Evolutionary conservation across 2,797 vertebrate species (phyloP).

Genomic region (Eulemur rubriventer): DNA sequence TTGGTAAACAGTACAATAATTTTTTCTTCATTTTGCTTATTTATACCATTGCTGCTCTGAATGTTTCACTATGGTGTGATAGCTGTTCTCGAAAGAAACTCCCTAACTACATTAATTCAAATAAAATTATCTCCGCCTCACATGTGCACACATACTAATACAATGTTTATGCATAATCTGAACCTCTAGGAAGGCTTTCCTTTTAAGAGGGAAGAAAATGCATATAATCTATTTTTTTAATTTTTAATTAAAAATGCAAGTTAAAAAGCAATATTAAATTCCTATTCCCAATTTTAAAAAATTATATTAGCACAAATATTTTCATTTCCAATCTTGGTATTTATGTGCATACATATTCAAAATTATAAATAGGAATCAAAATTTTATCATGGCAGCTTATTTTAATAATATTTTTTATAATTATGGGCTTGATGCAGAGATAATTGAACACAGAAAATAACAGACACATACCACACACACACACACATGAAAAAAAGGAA

Average conservation of each 20-base stretch:
- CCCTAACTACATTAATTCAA: constrained; percentile 75
- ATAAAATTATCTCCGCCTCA: constrained; percentile 68
- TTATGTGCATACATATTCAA: constrained; percentile 11
- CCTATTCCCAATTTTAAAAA: not conserved
- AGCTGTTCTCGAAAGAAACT: constrained; percentile 76
- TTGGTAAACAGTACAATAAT: constrained; percentile 87
- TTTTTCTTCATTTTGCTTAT: constrained; percentile 84
- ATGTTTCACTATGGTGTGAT: constrained; percentile 80
- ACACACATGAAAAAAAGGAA: not conserved
- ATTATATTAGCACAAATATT: constrained; percentile 52
- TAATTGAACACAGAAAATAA: not conserved
- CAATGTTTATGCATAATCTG: not conserved
- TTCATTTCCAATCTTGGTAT: constrained; percentile 42
- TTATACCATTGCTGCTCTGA: constrained; percentile 82
- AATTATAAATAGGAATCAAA: constrained; percentile 50
- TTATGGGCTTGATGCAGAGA: not conserved
- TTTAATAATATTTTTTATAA: constrained; percentile 30
- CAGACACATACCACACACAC: no score
- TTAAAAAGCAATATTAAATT: constrained; percentile 59
- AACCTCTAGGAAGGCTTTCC: constrained; percentile 31
- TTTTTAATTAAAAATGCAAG: constrained; percentile 73
- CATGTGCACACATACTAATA: not conserved
- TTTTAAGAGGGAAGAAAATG: constrained; percentile 30
- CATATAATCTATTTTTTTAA: constrained; percentile 34
- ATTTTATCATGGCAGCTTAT: not conserved